Conservation (phyloP, 2,888 invertebrate species). For the Perithous albicinctus region DNA sequence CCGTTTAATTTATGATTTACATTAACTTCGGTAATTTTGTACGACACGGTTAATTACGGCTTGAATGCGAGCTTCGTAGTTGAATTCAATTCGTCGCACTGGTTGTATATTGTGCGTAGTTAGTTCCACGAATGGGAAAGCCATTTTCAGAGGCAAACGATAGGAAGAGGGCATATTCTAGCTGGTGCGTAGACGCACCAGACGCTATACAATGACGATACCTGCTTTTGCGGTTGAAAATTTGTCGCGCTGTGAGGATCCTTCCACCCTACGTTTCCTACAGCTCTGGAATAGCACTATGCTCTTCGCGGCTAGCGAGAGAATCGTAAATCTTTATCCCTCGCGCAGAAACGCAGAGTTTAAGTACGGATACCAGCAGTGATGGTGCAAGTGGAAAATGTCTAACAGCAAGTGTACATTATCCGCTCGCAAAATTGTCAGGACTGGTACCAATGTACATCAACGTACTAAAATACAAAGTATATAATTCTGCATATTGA, state of each 20-base stretch:
- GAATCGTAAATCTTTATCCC: constrained; percentile 63
- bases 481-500: not conserved
- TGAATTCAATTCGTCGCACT: constrained; percentile 35
- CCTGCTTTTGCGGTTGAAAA: constrained; percentile 77
- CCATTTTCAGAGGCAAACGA: constrained; percentile 44
- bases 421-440: not conserved
- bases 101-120: not conserved
- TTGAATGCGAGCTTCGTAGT: constrained; percentile 28
- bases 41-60: constrained; percentile 47
- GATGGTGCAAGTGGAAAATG: not conserved
- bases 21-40: constrained; percentile 52
- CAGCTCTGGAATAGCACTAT: constrained; percentile 9
- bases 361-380: constrained; percentile 20
- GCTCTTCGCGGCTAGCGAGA: constrained; percentile 55
- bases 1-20: constrained; percentile 46
- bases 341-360: constrained; percentile 28
- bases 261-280: constrained; percentile 38
- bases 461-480: not conserved
- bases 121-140: constrained; percentile 61
- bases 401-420: not conserved
- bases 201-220: constrained; percentile 71
- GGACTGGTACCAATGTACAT: not conserved
- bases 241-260: constrained; percentile 74
- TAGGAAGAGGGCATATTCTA: constrained; percentile 32
- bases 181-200: constrained; percentile 44